phyloP scores from a whole-genome alignment of 2,797 vertebrate genomes.

The Anas georgica region DNA sequence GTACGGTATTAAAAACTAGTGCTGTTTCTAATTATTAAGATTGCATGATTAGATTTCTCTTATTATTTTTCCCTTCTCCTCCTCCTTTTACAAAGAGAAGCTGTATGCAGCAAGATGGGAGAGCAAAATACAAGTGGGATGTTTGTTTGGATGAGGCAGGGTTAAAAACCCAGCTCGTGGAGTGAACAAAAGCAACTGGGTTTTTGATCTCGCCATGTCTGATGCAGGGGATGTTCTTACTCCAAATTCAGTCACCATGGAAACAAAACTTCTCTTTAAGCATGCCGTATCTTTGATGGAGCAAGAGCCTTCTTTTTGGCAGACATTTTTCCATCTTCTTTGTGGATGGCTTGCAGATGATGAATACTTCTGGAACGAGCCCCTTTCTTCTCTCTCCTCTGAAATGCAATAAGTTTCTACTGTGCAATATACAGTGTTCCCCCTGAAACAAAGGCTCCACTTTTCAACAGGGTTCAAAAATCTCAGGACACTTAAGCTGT shows the following conservation, averaged over 20 bases:
- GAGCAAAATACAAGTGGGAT: background rate
- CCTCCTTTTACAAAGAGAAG: background rate
- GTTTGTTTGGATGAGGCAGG: constrained; percentile 11
- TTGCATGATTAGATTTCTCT: background rate
- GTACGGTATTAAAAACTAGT: background rate
- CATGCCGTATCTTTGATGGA: constrained; percentile 14
- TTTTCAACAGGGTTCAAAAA: constrained; percentile 23
- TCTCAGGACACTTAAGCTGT: background rate
- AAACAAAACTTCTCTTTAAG: constrained; percentile 66
- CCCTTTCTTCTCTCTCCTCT: constrained; percentile 10
- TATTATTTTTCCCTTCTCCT: background rate
- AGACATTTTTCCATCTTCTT: constrained; percentile 45
- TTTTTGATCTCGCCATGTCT: constrained; percentile 55
- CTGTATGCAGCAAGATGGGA: background rate
- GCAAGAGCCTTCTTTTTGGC: constrained; percentile 52
- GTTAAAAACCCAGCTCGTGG: constrained; percentile 1
- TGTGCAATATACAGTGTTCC: background rate
- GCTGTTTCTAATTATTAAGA: background rate
- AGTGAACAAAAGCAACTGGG: constrained; percentile 28
- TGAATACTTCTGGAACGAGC: constrained; percentile 23
- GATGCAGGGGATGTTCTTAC: constrained; percentile 54
- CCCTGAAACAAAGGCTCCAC: constrained; percentile 25
- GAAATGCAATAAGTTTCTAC: background rate
- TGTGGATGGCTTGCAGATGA: background rate
- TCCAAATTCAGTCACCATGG: constrained; percentile 72